phyloP scores from a whole-genome alignment of 2,888 invertebrate species.

The Rhagium mordax region DNA sequence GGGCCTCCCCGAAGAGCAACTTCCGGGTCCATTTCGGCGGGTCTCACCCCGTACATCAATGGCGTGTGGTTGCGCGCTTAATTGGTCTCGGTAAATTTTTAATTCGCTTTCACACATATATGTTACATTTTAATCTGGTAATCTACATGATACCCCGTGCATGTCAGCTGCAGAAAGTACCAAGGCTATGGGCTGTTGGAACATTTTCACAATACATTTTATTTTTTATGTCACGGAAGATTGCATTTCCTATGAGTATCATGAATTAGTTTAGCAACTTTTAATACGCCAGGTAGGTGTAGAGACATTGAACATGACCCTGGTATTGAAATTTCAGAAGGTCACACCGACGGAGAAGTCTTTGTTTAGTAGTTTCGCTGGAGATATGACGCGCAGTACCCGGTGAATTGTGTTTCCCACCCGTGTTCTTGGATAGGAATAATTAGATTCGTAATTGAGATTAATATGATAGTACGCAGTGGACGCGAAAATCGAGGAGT shows the following conservation, averaged over 20 bases:
- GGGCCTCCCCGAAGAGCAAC: neutral
- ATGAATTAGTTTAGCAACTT: slow-evolving; percentile 36
- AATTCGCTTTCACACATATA: slow-evolving; percentile 37
- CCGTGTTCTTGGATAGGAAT: slow-evolving; percentile 40
- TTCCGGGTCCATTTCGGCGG: neutral
- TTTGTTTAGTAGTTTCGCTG: slow-evolving; percentile 48
- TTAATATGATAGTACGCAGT: slow-evolving; percentile 30
- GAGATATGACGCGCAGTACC: slow-evolving; percentile 26
- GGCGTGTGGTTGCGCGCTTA: slow-evolving; percentile 35
- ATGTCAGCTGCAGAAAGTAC: slow-evolving; percentile 32
- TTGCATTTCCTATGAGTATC: slow-evolving; percentile 41
- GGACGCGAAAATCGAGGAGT: neutral
- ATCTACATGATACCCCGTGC: slow-evolving; percentile 39
- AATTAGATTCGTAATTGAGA: slow-evolving; percentile 39
- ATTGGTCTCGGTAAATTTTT: slow-evolving; percentile 40
- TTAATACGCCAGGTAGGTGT: slow-evolving; percentile 6
- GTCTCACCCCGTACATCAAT: slow-evolving; percentile 15
- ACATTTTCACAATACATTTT: slow-evolving; percentile 34
- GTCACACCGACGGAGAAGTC: slow-evolving; percentile 49
- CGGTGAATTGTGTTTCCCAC: slow-evolving; percentile 41
- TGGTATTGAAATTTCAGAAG: slow-evolving; percentile 63
- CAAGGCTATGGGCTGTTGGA: slow-evolving; percentile 27
- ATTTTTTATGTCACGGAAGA: slow-evolving; percentile 46
- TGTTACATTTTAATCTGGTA: slow-evolving; percentile 40
- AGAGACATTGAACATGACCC: slow-evolving; percentile 63